phyloP scores from a whole-genome alignment of 2,113 vertebrate species.

The Pithys albifrons region DNA sequence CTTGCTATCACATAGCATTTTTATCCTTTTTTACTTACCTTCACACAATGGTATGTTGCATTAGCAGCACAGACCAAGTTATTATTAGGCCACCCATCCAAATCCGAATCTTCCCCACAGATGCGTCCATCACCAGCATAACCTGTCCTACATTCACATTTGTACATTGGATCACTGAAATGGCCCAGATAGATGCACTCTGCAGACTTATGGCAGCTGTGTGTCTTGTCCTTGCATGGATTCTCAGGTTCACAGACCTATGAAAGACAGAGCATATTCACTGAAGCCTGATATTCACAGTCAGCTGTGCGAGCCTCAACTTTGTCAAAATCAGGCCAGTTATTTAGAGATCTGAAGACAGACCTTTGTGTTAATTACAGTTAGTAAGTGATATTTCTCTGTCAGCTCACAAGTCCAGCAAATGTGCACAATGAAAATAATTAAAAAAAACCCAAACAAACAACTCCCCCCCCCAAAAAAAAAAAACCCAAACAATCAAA shows the following conservation, averaged over 20 bases:
- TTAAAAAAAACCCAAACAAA: not conserved
- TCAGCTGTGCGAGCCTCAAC: not conserved
- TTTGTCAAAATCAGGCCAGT: not conserved
- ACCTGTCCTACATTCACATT: slow-evolving; percentile 93
- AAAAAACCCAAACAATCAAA: too few species aligned
- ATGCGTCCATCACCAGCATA: slow-evolving; percentile 94
- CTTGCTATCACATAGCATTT: not conserved
- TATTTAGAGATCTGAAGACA: not conserved
- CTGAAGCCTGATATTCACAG: not conserved
- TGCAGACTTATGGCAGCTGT: slow-evolving; percentile 89
- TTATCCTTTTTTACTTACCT: slow-evolving; percentile 75
- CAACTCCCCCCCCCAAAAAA: not conserved
- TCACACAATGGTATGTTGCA: slow-evolving; percentile 90
- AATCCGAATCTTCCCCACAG: slow-evolving; percentile 95
- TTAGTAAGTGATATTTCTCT: not conserved
- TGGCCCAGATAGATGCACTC: slow-evolving; percentile 94
- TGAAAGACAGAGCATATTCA: not conserved
- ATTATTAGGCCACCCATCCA: slow-evolving; percentile 97
- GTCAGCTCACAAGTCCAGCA: not conserved
- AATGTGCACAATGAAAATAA: not conserved
- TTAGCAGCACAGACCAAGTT: slow-evolving; percentile 92
- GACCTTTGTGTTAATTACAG: not conserved
- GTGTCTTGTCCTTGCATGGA: slow-evolving; percentile 92
- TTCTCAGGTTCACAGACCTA: slow-evolving; percentile 96
- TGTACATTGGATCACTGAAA: slow-evolving; percentile 96